Base-by-base conservation (phyloP, 1,140 invertebrate species). In the Triops cancriformis region DNA sequence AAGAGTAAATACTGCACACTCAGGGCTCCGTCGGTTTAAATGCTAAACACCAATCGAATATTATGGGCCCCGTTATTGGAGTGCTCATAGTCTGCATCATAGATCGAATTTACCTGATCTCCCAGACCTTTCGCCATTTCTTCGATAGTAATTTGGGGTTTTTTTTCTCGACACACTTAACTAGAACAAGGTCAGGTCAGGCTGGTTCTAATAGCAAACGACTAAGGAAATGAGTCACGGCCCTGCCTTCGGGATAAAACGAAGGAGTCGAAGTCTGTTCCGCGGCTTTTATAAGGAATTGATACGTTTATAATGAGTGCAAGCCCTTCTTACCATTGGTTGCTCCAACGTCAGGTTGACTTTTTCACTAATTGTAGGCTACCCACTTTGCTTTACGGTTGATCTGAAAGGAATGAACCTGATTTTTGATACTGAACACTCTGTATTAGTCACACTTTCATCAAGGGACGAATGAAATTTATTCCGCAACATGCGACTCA, bases 111-210 rank as follows among this genome's bases (percentile, higher is more conserved):
- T 64, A 12, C 11, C 14, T 14, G 18, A 64, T 12, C 14, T 64
- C 18, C n/a, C n/a, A 64, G 51, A 64, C 51, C 31, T 64, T 64
- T 64, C 51, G 51, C 51, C 18, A 23, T 64, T 64, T 23, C 45
- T 64, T 64, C 51, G 31, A 18, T 64, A 64, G 9, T 23, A 37
- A 37, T 7, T 37, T 37, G 2, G 31, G 2, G 2, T 12, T 64
- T 64, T 64, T 64, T 64, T 64, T 18, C 14, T 23, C 6, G 9
- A 14, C 31, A 7, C 31, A 37, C 18, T 64, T 64, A 64, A n/a
- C 14, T 64, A 64, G 51, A 64, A 64, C 51, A 64, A 64, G 51
- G 51, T 64, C 51, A 64, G 51, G 51, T 64, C 51, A 64, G 51
- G 10, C 51, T 64, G 23, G 51, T 3, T 64, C 23, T 64, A 64